Evolutionary conservation across 2,797 vertebrate species (phyloP).

Genomic region (Leuciscus waleckii): DNA sequence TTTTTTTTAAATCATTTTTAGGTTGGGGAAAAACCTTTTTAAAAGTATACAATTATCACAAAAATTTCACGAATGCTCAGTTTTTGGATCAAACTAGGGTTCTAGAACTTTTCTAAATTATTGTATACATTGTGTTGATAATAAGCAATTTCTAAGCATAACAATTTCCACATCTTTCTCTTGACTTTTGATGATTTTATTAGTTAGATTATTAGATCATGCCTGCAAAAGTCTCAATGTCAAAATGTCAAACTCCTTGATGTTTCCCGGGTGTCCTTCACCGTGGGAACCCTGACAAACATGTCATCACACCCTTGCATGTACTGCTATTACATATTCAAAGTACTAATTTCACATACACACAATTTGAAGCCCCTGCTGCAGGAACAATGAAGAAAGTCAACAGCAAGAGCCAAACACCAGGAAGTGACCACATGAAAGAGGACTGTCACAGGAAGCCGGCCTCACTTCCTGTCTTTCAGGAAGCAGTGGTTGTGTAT

Average conservation of each 20-base stretch:
- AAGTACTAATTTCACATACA: neutral
- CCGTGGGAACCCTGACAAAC: neutral
- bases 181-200: neutral
- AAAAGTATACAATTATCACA: neutral
- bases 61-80: neutral
- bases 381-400: constrained; percentile 52
- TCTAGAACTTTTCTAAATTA: neutral
- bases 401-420: constrained; percentile 72
- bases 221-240: neutral
- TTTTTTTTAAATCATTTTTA: neutral
- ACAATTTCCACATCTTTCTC: neutral
- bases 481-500: constrained; percentile 77
- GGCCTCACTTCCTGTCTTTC: constrained; percentile 80
- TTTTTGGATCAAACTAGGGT: neutral
- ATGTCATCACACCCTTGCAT: neutral
- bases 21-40: neutral
- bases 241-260: neutral
- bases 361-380: constrained; percentile 32
- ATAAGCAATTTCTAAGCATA: neutral
- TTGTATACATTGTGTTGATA: neutral
- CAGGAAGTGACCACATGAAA: constrained; percentile 86
- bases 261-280: neutral
- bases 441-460: constrained; percentile 80
- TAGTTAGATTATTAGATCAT: neutral
- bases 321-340: neutral